A percentile compares a stretch with the other conserved stretches of the same genome.
These are phyloP conservation scores for Leucophenga maculata DNA, from an alignment of 2,888 invertebrate genomes.

Conservation along the genomic window DNA sequence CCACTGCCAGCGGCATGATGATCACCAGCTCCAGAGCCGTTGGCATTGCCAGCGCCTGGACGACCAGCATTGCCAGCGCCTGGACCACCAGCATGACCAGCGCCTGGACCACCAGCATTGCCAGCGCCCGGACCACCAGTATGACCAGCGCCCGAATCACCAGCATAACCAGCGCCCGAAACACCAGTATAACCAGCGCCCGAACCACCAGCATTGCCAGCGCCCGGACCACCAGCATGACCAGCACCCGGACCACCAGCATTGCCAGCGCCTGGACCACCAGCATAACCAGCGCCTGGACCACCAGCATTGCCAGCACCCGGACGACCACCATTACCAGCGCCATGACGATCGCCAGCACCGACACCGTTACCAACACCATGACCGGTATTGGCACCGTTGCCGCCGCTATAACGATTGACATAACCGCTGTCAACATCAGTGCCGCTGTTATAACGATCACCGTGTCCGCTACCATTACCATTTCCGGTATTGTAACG, in stretches of 20 bases:
- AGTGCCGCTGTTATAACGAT: not conserved
- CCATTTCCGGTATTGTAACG: constrained; percentile 17
- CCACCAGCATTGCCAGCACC: constrained; percentile 30
- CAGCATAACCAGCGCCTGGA: constrained; percentile 38
- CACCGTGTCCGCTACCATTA: constrained; percentile 29
- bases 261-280: not conserved
- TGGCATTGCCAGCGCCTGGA: not conserved
- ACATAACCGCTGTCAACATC: constrained; percentile 25
- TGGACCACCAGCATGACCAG: not conserved
- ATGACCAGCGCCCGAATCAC: not conserved
- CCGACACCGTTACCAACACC: constrained; percentile 4
- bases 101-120: not conserved
- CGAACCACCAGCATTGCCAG: constrained; percentile 45
- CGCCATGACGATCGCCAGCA: constrained; percentile 6
- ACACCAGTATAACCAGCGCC: constrained; percentile 28
- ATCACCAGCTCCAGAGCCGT: not conserved
- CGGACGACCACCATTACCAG: not conserved
- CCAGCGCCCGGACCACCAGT: not conserved
- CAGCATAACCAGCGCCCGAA: not conserved
- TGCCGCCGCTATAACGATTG: constrained; percentile 17
- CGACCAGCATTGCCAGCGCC: not conserved
- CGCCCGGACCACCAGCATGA: constrained; percentile 31
- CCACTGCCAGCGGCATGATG: not conserved
- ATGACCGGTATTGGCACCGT: constrained; percentile 22
- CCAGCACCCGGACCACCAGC: constrained; percentile 46